Evolutionary conservation across 2,888 invertebrate species (phyloP), one percentile per base, ranked within the genome.

Genomic region (Lasioglossum malachurum): DNA sequence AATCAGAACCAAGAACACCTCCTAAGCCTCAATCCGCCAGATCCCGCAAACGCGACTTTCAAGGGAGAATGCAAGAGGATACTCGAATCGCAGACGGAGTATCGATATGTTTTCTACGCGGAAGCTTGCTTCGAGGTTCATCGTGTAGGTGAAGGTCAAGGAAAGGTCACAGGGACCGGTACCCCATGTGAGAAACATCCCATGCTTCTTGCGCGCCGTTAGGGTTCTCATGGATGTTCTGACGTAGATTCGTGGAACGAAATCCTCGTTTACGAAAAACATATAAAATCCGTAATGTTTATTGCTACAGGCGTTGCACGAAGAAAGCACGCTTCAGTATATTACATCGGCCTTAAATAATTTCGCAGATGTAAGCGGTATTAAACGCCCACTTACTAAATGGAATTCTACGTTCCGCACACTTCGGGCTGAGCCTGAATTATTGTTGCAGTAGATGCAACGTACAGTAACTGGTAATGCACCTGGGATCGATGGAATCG

Each of bases 81-180:
- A 60, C 53, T 38, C 16, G 69, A 77, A 38, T 23, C 75, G 57
- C 60, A 35, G n/a, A 41, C 31, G n/a, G 31, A 49, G 67, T 8
- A 38, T 44, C 76, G 87, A 87, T 89, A 85, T 74, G 83, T 87
- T 89, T 82, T 87, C 83, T 84, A 87, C 64, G 80, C 84, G 90
- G 89, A 89, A 92, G 89, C 80, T 81, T 75, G 60, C 75, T 57
- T 23, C 74, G 46, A 67, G 64, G 85, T 83, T 89, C 76, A 84
- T 71, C 80, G 82, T 83, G 89, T 83, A 84, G 81, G 75, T 74
- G 87, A 91, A 90, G 92, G 88, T 91, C 86, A 87, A 73, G 83
- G 82, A 88, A 75, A 89, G 91, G 90, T 92, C 53, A 83, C 75
- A 27, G 67, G 77, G 86, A 87, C 80, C 81, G 82, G 60, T 87